These are phyloP conservation scores for Hippasteria phrygiana DNA, from an alignment of 53 echinoderm and acorn worm species.

Conservation along the genomic window DNA sequence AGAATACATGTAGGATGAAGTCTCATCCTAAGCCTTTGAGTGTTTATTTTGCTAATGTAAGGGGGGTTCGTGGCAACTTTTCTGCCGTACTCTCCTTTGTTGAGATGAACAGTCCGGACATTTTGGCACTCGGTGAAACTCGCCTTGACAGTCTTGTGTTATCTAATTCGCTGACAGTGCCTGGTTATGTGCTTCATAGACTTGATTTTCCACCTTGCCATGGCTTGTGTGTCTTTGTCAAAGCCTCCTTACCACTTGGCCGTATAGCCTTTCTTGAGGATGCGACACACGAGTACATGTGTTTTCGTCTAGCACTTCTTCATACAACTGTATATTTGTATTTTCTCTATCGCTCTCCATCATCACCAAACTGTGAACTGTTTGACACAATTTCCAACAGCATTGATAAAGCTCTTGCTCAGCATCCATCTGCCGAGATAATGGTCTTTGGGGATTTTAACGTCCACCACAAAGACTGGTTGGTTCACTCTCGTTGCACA, in stretches of 20 bases:
- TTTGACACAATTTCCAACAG: background rate
- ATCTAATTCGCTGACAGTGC: background rate
- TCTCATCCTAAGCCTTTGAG: background rate
- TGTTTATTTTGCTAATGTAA: background rate
- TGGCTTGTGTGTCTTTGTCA: background rate
- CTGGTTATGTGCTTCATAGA: background rate
- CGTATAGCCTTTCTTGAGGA: background rate
- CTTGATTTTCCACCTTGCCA: background rate
- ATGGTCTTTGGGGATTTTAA: no score
- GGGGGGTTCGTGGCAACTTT: no score
- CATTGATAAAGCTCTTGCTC: conserved; percentile 11
- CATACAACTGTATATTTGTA: no score
- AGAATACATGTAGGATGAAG: no score
- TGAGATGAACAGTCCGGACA: background rate
- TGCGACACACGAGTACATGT: no score
- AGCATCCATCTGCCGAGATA: background rate
- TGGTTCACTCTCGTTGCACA: conserved; percentile 3
- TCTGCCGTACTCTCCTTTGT: no score
- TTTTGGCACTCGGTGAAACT: background rate
- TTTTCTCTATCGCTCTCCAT: no score
- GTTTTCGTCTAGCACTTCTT: no score
- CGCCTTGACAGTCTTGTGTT: background rate
- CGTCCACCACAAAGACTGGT: no score
- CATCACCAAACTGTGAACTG: background rate
- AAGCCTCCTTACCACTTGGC: background rate